Percentiles rank a stretch among this genome's conserved stretches.
Conservation (phyloP, 2,888 invertebrate genomes). For the Subacronicta megacephala region DNA sequence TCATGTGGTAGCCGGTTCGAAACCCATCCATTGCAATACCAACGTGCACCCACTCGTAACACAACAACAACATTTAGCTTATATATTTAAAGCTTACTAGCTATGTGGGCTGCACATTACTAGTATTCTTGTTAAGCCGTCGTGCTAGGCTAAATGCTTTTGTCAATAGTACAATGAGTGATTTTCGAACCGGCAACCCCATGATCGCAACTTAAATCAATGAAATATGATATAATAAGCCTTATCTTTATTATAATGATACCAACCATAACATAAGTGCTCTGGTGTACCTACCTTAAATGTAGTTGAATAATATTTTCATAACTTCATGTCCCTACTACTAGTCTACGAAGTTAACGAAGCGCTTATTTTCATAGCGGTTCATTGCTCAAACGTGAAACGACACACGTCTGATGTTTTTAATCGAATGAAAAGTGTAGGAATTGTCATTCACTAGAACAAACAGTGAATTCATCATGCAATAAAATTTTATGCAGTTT, state of each 20-base stretch:
- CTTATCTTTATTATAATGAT: too few species aligned
- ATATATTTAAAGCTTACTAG: too few species aligned
- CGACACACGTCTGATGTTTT: not conserved
- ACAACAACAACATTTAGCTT: too few species aligned
- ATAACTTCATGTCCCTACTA: not conserved
- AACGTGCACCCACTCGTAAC: too few species aligned
- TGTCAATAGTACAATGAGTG: too few species aligned
- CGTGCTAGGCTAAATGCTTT: too few species aligned
- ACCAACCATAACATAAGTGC: not conserved
- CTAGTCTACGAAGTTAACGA: not conserved
- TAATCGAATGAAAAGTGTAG: not conserved
- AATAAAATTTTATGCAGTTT: not conserved
- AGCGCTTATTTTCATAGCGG: not conserved
- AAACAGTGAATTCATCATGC: not conserved
- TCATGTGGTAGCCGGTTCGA: too few species aligned
- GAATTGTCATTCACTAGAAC: not conserved
- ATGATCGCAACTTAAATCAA: too few species aligned
- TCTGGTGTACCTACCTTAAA: not conserved
- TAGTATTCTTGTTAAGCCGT: too few species aligned
- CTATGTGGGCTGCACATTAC: too few species aligned
- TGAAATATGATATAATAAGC: not conserved
- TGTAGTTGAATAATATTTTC: not conserved
- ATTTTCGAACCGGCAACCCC: too few species aligned
- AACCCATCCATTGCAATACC: too few species aligned
- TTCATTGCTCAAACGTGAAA: not conserved